Conservation (phyloP, 1,140 invertebrate species). For the Caenorhabditis elegans region DNA sequence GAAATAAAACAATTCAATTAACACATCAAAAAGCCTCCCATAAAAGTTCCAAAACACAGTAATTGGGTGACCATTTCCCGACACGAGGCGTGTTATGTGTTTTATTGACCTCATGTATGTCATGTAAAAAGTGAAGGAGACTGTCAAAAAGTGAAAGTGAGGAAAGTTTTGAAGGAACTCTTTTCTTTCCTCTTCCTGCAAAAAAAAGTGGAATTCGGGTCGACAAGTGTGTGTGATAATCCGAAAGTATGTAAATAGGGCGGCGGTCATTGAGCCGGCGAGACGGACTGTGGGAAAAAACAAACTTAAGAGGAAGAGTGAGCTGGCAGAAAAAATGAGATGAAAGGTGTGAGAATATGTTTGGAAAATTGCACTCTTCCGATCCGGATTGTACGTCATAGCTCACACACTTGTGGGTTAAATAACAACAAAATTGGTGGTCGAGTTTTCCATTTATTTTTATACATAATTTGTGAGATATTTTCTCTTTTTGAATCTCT, state of each 20-base stretch:
- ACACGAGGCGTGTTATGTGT: no score
- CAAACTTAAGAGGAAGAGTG: neutral
- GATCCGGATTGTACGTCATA: no score
- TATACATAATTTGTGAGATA: no score
- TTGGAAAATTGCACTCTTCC: neutral
- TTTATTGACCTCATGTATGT: no score
- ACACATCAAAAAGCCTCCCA: no score
- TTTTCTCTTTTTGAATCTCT: no score
- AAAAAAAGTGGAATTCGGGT: constrained; percentile 25
- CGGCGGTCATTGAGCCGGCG: neutral
- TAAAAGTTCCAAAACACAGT: no score
- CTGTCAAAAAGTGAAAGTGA: neutral
- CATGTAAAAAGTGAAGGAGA: neutral
- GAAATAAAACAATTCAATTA: no score
- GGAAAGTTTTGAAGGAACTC: neutral
- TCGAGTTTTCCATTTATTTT: no score
- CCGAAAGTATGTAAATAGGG: constrained; percentile 25
- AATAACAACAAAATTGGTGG: no score
- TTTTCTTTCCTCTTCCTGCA: neutral
- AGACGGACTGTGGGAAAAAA: neutral
- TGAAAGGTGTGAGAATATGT: constrained; percentile 11
- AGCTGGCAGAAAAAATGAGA: neutral
- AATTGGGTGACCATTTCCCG: no score
- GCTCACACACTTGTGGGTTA: no score
- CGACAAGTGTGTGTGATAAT: constrained; percentile 23